A percentile compares a stretch with the other conserved stretches of the same genome.
These are phyloP conservation scores for Cylindroiulus punctatus DNA, from an alignment of 2,888 invertebrate genomes.

Conservation along the genomic window DNA sequence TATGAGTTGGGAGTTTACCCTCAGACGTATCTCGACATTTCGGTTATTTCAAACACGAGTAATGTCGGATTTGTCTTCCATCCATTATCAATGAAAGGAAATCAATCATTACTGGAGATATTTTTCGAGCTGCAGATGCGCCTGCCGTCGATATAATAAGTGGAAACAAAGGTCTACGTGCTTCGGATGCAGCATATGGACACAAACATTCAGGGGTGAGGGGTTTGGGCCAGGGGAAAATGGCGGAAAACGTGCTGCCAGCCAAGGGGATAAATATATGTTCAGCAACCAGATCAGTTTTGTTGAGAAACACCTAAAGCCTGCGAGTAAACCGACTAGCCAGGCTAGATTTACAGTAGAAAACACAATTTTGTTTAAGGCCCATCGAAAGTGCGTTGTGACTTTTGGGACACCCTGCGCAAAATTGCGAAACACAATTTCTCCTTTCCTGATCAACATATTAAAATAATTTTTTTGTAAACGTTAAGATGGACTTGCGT, in stretches of 20 bases:
- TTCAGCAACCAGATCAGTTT: too few species aligned
- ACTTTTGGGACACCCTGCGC: too few species aligned
- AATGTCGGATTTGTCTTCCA: slow-evolving; percentile 25
- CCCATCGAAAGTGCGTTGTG: too few species aligned
- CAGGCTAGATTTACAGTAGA: too few species aligned
- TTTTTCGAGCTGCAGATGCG: slow-evolving; percentile 3
- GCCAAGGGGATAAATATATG: too few species aligned
- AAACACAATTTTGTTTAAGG: too few species aligned
- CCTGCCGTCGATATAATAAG: slow-evolving; percentile 27
- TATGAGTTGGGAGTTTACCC: neutral
- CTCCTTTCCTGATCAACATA: too few species aligned
- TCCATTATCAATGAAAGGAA: slow-evolving; percentile 38
- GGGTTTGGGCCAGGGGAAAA: neutral
- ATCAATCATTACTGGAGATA: slow-evolving; percentile 24
- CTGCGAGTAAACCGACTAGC: too few species aligned
- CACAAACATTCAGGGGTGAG: neutral
- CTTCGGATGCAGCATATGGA: neutral
- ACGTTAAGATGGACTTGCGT: too few species aligned
- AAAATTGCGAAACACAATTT: too few species aligned
- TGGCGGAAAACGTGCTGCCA: neutral
- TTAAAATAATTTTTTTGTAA: too few species aligned
- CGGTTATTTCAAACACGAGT: slow-evolving; percentile 38
- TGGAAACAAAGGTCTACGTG: slow-evolving; percentile 28
- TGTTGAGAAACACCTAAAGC: too few species aligned
- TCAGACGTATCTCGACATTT: slow-evolving; percentile 18